phyloP scores from a whole-genome alignment of 1,140 invertebrate species.

The Drosophila tani region DNA sequence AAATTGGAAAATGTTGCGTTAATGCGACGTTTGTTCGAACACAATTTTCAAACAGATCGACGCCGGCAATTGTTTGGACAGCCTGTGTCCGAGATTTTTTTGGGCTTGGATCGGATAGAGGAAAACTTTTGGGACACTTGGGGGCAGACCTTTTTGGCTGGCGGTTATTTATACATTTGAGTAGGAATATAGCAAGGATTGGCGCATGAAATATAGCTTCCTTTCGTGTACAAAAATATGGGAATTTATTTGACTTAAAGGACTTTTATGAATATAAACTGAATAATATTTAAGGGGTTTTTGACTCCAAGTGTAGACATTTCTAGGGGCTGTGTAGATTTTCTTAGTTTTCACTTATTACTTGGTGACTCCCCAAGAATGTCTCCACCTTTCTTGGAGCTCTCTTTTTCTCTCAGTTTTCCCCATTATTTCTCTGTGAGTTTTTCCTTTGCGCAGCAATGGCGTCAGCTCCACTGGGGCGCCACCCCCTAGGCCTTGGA shows the following conservation, averaged over 20 bases:
- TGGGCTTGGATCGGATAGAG: constrained; percentile 16
- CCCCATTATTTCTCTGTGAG: constrained; percentile 27
- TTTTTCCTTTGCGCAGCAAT: constrained; percentile 74
- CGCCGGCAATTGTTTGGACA: constrained; percentile 80
- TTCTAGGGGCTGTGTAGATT: constrained; percentile 3
- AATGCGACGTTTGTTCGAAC: constrained; percentile 82
- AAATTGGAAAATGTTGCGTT: constrained; percentile 81
- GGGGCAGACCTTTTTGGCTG: neutral
- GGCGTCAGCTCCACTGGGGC: constrained; percentile 43
- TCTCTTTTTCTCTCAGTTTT: constrained; percentile 5
- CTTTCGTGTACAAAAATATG: neutral
- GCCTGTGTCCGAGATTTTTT: constrained; percentile 43
- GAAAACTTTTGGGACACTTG: constrained; percentile 14
- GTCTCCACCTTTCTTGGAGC: constrained; percentile 1
- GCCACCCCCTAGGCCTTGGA: constrained; percentile 47
- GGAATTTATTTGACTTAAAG: neutral
- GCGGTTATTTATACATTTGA: neutral
- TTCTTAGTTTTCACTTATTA: neutral
- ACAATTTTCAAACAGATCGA: constrained; percentile 82
- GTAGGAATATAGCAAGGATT: neutral
- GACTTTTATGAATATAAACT: neutral
- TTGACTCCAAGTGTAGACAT: neutral
- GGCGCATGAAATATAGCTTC: neutral
- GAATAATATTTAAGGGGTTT: neutral
- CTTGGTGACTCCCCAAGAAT: neutral